Percentiles rank a stretch among this genome's conserved stretches.
Conservation (phyloP, 2,888 invertebrate species). For the Nebria salina region DNA sequence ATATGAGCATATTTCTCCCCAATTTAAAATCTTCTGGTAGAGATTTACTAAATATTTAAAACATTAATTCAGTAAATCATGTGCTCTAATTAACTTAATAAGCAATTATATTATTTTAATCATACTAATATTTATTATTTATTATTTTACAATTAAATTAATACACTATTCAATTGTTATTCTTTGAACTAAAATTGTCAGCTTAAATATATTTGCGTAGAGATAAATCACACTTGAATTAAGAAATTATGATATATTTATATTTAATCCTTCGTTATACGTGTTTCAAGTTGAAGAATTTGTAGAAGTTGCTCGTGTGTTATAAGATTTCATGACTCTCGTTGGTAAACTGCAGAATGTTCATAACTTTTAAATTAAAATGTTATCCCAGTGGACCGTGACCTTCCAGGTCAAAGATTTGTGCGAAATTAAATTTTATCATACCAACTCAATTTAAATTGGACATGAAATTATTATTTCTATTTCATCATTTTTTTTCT, state of each 20-base stretch:
- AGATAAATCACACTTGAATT: neutral
- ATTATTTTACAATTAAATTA: too few relatives aligned
- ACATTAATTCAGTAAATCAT: too few relatives aligned
- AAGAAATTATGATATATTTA: neutral
- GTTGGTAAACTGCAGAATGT: neutral
- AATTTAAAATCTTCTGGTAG: too few relatives aligned
- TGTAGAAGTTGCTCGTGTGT: neutral
- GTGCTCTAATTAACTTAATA: too few relatives aligned
- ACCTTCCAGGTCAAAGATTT: neutral
- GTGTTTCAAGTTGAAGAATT: neutral
- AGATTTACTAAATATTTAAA: too few relatives aligned
- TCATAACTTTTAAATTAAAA: neutral
- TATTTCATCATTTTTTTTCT: neutral
- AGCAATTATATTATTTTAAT: too few relatives aligned
- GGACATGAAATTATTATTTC: neutral
- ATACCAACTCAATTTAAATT: neutral
- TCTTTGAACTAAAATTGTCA: too few relatives aligned
- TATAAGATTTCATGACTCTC: neutral
- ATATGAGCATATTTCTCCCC: too few relatives aligned
- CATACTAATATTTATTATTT: too few relatives aligned
- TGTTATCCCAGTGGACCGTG: slow-evolving; percentile 1
- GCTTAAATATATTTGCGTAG: too few relatives aligned
- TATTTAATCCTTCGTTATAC: neutral
- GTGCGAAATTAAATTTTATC: neutral
- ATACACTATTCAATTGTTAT: too few relatives aligned